Evolutionary conservation across 2,113 vertebrate genomes (phyloP).

Genomic region (Gracilinanus agilis): DNA sequence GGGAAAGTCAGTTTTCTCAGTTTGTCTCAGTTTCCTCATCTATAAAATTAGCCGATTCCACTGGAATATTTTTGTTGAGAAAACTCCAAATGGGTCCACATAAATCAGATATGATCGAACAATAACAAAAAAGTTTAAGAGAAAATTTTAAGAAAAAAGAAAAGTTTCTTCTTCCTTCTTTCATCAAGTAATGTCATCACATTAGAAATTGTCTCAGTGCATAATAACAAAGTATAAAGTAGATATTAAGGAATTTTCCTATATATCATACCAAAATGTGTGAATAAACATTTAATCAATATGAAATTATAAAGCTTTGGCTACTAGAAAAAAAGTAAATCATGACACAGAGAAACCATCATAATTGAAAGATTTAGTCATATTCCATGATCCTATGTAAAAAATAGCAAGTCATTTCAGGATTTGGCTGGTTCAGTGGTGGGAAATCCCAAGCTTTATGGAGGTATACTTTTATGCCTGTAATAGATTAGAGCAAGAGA

Average conservation of each 20-base stretch:
- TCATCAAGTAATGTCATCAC: background rate
- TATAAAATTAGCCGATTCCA: background rate
- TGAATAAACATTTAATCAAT: background rate
- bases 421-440: background rate
- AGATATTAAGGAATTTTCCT: background rate
- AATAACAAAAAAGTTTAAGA: background rate
- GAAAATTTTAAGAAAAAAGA: no score
- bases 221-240: background rate
- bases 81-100: background rate
- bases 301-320: background rate
- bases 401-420: background rate
- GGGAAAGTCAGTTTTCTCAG: no score
- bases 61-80: background rate
- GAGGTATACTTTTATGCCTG: background rate
- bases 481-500: background rate
- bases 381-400: background rate
- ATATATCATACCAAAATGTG: background rate
- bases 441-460: background rate
- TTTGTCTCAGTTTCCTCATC: no score
- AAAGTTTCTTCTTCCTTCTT: background rate
- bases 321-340: background rate
- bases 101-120: background rate
- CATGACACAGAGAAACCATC: background rate
- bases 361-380: background rate
- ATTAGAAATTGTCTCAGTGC: background rate